These are phyloP conservation scores for Telmatherina bonti DNA, from an alignment of 2,797 vertebrate genomes.

Conservation along the genomic window DNA sequence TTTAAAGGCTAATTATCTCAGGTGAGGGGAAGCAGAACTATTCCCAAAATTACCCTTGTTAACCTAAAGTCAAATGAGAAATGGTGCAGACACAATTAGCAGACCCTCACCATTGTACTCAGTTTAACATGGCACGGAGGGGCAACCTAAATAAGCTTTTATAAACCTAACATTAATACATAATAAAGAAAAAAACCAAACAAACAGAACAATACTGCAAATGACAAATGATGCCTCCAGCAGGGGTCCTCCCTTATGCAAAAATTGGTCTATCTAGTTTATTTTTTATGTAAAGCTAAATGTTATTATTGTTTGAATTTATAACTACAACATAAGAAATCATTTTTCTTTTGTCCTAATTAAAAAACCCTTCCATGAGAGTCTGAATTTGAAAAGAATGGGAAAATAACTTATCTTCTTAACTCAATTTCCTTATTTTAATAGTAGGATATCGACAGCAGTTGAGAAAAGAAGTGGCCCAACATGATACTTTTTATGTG, in stretches of 20 bases:
- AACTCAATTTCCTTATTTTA: slow-evolving; percentile 60
- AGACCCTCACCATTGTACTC: slow-evolving; percentile 45
- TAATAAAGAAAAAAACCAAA: slow-evolving; percentile 27
- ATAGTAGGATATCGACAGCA: slow-evolving; percentile 53
- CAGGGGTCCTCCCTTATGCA: slow-evolving; percentile 75
- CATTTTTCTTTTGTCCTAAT: slow-evolving; percentile 72
- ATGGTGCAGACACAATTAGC: slow-evolving; percentile 59
- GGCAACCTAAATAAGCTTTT: slow-evolving; percentile 59
- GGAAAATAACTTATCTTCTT: slow-evolving; percentile 29
- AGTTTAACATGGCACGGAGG: slow-evolving; percentile 58
- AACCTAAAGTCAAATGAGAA: slow-evolving; percentile 57
- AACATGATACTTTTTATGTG: slow-evolving; percentile 52
- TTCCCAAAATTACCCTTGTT: slow-evolving; percentile 62
- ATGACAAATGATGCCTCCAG: slow-evolving; percentile 61
- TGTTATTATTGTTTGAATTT: slow-evolving; percentile 65
- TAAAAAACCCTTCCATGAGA: slow-evolving; percentile 66
- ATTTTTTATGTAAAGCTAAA: not conserved
- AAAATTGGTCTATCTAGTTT: slow-evolving; percentile 43
- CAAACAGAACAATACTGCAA: slow-evolving; percentile 9
- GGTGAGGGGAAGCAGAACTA: slow-evolving; percentile 11
- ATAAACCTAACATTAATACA: slow-evolving; percentile 55
- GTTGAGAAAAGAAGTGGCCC: slow-evolving; percentile 62
- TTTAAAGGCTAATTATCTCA: not conserved
- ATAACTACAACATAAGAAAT: not conserved
- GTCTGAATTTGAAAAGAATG: slow-evolving; percentile 49